Evolutionary conservation across 2,888 invertebrate genomes (phyloP).

Genomic region (Acleris cristana): DNA sequence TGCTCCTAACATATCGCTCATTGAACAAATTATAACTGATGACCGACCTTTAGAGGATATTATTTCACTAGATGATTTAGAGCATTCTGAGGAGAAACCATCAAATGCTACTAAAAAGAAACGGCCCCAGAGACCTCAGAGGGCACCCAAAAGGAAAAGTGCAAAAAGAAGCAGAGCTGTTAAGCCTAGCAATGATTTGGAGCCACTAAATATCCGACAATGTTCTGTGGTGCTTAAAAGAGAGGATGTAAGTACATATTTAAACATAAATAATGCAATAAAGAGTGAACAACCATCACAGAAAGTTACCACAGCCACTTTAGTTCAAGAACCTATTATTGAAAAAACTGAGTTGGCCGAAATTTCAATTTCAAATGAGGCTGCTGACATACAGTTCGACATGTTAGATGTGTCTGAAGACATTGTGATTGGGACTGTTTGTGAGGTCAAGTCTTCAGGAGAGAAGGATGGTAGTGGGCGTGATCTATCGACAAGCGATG

Average conservation of each 20-base stretch:
- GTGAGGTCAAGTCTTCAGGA: conserved; percentile 59
- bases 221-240: conserved; percentile 63
- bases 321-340: neutral
- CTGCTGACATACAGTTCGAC: conserved; percentile 66
- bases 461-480: conserved; percentile 56
- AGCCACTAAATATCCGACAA: conserved; percentile 53
- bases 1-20: conserved; percentile 70
- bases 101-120: conserved; percentile 40
- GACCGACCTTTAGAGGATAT: conserved; percentile 74
- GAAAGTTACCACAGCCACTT: neutral
- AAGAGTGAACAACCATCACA: conserved; percentile 19
- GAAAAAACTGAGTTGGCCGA: conserved; percentile 41
- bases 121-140: conserved; percentile 48
- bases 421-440: conserved; percentile 70
- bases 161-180: conserved; percentile 43
- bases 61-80: conserved; percentile 70
- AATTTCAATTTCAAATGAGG: conserved; percentile 49
- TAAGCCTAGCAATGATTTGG: conserved; percentile 36
- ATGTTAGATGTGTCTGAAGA: conserved; percentile 80
- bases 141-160: conserved; percentile 42
- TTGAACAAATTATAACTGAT: conserved; percentile 74
- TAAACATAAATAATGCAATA: conserved; percentile 35
- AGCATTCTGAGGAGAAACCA: conserved; percentile 49
- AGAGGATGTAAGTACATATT: conserved; percentile 56
- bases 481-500: conserved; percentile 57